Conservation (phyloP, 2,888 invertebrate species). For the Trilocha varians region DNA sequence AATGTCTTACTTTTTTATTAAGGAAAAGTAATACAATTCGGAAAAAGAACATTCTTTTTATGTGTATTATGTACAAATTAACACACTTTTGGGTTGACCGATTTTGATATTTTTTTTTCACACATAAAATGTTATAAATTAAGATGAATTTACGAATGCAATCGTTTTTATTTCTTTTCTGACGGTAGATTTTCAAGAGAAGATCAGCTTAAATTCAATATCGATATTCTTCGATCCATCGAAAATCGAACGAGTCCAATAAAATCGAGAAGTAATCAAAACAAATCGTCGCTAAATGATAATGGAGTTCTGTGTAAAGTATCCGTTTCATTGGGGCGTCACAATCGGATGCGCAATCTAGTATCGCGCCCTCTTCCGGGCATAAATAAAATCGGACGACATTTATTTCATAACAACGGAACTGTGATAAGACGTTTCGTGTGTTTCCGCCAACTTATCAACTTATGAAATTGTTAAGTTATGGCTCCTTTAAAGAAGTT, state of each 20-base stretch:
- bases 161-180: too few relatives aligned
- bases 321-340: slow-evolving; percentile 52
- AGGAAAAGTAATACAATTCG: too few relatives aligned
- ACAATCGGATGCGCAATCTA: slow-evolving; percentile 53
- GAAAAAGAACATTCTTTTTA: too few relatives aligned
- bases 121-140: too few relatives aligned
- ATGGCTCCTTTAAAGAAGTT: neutral
- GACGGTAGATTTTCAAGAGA: too few relatives aligned
- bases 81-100: too few relatives aligned
- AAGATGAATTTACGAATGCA: too few relatives aligned
- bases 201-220: too few relatives aligned
- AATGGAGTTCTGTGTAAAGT: slow-evolving; percentile 50
- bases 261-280: slow-evolving; percentile 40
- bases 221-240: too few relatives aligned
- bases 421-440: slow-evolving; percentile 51
- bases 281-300: slow-evolving; percentile 54
- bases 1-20: too few relatives aligned
- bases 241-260: neutral
- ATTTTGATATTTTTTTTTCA: slow-evolving; percentile 1
- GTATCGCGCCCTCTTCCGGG: slow-evolving; percentile 50
- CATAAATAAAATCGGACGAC: slow-evolving; percentile 61
- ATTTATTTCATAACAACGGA: slow-evolving; percentile 63
- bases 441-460: slow-evolving; percentile 28
- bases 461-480: slow-evolving; percentile 7
- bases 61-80: neutral